phyloP scores from a whole-genome alignment of 1,140 invertebrate species.

The Triops cancriformis region DNA sequence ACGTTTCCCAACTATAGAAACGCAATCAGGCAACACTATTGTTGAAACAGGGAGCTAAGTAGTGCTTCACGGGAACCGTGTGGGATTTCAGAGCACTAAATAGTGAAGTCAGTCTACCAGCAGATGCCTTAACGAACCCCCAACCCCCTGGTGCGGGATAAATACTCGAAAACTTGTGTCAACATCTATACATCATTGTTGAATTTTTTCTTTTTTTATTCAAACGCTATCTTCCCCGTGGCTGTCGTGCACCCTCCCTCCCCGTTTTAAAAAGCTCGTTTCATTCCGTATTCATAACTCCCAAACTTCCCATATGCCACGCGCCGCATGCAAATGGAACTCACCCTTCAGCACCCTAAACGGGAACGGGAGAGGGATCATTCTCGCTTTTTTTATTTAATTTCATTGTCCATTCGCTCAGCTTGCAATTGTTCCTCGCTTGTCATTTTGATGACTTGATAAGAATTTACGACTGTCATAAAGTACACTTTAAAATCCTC shows the following conservation, averaged over 20 bases:
- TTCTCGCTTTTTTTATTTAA: neutral
- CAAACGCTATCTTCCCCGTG: neutral
- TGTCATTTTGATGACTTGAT: constrained; percentile 1
- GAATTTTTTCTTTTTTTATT: neutral
- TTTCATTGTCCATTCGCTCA: neutral
- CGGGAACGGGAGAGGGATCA: neutral
- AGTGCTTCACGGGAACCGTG: neutral
- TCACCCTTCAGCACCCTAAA: neutral
- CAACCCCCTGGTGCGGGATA: constrained; percentile 8
- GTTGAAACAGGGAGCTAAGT: constrained; percentile 5
- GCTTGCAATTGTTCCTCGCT: neutral
- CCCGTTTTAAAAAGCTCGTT: neutral
- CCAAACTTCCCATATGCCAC: constrained; percentile 3
- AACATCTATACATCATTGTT: constrained; percentile 11
- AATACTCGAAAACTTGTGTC: constrained; percentile 14
- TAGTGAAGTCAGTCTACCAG: neutral
- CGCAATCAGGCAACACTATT: neutral
- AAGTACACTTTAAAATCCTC: too few species aligned
- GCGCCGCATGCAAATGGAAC: neutral
- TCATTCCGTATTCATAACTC: neutral
- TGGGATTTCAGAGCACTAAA: neutral
- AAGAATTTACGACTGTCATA: neutral
- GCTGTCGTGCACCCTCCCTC: neutral
- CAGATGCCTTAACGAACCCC: neutral
- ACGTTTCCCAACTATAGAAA: neutral